These are phyloP conservation scores for Himalopsyche japonica DNA, from an alignment of 2,888 invertebrate species.

Conservation along the genomic window DNA sequence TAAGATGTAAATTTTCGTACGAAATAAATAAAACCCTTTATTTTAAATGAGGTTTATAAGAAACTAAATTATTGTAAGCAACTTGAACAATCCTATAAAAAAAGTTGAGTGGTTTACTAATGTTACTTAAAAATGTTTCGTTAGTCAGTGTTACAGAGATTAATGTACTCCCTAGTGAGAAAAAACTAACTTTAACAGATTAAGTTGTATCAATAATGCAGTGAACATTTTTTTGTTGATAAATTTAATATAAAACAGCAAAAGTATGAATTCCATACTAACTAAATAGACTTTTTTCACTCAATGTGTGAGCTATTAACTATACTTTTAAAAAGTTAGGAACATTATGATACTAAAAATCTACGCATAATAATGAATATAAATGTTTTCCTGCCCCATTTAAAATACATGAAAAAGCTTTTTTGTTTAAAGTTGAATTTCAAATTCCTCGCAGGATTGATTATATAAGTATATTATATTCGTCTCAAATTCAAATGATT, in stretches of 20 bases:
- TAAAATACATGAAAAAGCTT: slow-evolving; percentile 24
- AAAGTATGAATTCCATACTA: too few species aligned
- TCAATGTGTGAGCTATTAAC: background rate
- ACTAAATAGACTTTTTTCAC: background rate
- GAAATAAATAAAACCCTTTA: too few species aligned
- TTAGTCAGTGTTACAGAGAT: background rate
- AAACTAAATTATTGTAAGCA: too few species aligned
- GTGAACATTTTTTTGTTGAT: too few species aligned
- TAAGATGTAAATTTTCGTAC: too few species aligned
- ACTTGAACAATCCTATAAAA: too few species aligned
- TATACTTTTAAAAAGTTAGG: background rate
- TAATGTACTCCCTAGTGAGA: background rate
- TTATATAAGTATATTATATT: background rate
- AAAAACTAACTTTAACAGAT: background rate
- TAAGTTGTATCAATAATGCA: background rate
- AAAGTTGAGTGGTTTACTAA: too few species aligned
- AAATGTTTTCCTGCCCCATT: slow-evolving; percentile 19
- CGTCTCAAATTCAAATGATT: background rate
- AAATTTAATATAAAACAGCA: background rate
- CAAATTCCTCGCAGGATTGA: background rate
- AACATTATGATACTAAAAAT: slow-evolving; percentile 4
- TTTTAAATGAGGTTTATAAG: too few species aligned
- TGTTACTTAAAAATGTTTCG: too few species aligned
- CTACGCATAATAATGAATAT: slow-evolving; percentile 20
- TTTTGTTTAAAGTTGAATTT: slow-evolving; percentile 12